Percentiles rank a stretch among this genome's conserved stretches.
Evolutionary conservation across 2,888 invertebrate species (phyloP).

Genomic region (Drosophila villosipedis): DNA sequence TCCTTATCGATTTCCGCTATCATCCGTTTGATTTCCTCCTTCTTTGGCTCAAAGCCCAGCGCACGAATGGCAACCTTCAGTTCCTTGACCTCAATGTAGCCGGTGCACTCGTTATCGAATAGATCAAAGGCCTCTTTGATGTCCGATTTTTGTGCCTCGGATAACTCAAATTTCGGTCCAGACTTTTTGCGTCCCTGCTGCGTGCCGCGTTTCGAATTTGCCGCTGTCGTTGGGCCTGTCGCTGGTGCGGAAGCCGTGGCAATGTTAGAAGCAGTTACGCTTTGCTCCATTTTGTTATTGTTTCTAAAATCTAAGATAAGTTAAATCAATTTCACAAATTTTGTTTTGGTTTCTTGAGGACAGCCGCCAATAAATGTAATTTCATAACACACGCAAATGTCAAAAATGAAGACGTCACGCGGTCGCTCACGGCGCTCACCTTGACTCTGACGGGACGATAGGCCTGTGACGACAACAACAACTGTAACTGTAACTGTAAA

Average conservation of each 20-base stretch:
- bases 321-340: slow-evolving; percentile 40
- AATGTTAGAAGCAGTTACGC: slow-evolving; percentile 43
- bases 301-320: slow-evolving; percentile 40
- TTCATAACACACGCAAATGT: slow-evolving; percentile 70
- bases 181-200: slow-evolving; percentile 88
- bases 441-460: slow-evolving; percentile 61
- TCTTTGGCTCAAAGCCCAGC: slow-evolving; percentile 98
- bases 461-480: slow-evolving; percentile 26
- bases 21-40: slow-evolving; percentile 98
- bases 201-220: slow-evolving; percentile 55
- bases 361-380: slow-evolving; percentile 53
- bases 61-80: slow-evolving; percentile 98
- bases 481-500: slow-evolving; percentile 17
- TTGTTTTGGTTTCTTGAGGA: slow-evolving; percentile 5
- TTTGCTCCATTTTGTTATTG: slow-evolving; percentile 54
- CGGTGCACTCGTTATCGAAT: slow-evolving; percentile 95
- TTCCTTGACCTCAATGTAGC: slow-evolving; percentile 96
- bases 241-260: slow-evolving; percentile 18
- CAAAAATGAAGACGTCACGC: slow-evolving; percentile 52
- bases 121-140: slow-evolving; percentile 98
- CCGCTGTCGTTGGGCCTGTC: slow-evolving; percentile 27
- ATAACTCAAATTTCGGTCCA: slow-evolving; percentile 92
- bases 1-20: slow-evolving; percentile 95
- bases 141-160: slow-evolving; percentile 95
- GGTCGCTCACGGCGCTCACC: slow-evolving; percentile 49